Base-by-base conservation (phyloP, 2,888 invertebrate species). In the Hypselothyrea guttata region DNA sequence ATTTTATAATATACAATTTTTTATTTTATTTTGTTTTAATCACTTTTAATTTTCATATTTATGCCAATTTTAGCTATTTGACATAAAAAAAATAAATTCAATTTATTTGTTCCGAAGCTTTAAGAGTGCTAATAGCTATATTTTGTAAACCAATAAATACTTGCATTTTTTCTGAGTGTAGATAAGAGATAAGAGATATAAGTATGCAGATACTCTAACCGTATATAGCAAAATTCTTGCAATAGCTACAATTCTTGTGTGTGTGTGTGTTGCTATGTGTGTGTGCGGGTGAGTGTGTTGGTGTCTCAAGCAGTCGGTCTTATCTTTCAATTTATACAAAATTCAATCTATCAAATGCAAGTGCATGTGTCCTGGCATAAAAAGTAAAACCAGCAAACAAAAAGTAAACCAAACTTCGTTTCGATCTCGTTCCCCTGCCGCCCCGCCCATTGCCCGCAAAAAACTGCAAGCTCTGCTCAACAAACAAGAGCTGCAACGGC, bases 321-420 rank as follows among this genome's bases (percentile, higher is more conserved):
- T 61, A 61, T 59, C 61, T 66, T 58, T 74, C 63, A 63, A 64
- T 63, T 68, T 66, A 47, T 31, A 9, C 45, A 42, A 62, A 71
- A 78, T 70, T 71, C 72, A 75, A 71, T 82, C 57, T 82, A 69
- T 64, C 64, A 82, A 69, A 71, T 66, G 54, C 72, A 57, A 51
- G 48, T 56, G 58, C 62, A 66, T 62, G 38, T 64, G 30, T 28
- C 11, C 18, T 42, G 9, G 1, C 34, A 60, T 67, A 57, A 76
- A 73, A 67, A 61, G 41, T 28, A 54, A 56, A 64, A 65, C 53
- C 61, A 34, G 35, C 31, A 13, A 69, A 41, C 51, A 52, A 69
- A 58, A 69, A 55, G 16, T 52, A 55, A 66, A 46, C 54, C 49
- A 62, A 68, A 70, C 55, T 71, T 54, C 48, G 35, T 57, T 54